phyloP scores from a whole-genome alignment of 2,113 vertebrate species.

The Nibea albiflora region DNA sequence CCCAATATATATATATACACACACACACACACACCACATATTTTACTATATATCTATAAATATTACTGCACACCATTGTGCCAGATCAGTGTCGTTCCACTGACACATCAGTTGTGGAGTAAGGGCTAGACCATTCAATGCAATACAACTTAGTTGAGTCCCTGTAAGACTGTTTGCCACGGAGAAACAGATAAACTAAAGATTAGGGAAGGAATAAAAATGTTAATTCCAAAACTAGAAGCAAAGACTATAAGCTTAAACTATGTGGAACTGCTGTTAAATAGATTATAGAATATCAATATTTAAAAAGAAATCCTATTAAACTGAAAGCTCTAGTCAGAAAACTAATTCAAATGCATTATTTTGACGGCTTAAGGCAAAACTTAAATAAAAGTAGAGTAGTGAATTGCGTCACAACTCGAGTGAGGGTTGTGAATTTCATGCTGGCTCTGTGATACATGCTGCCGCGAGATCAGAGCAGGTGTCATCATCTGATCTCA shows the following conservation, averaged over 20 bases:
- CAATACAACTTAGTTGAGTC: too few relatives aligned
- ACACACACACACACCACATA: too few relatives aligned
- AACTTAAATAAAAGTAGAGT: neutral
- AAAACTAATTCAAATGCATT: too few relatives aligned
- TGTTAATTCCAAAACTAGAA: neutral
- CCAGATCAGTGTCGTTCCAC: neutral
- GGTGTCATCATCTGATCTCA: conserved; percentile 20
- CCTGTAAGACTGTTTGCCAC: neutral
- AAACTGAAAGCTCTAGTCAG: too few relatives aligned
- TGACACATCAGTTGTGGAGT: neutral
- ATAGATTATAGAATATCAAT: too few relatives aligned
- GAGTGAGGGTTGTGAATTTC: neutral
- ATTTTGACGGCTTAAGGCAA: neutral
- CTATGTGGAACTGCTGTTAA: neutral
- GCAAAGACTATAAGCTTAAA: neutral
- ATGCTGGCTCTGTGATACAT: neutral
- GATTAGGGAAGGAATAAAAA: neutral
- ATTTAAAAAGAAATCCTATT: too few relatives aligned
- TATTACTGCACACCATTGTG: neutral
- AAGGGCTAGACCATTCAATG: neutral
- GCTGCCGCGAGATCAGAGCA: neutral
- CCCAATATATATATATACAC: too few relatives aligned
- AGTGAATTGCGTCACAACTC: too few relatives aligned
- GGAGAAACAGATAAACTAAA: too few relatives aligned
- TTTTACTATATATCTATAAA: neutral